These are phyloP conservation scores for Clarias magur DNA, from an alignment of 2,113 vertebrate species.

Conservation along the genomic window DNA sequence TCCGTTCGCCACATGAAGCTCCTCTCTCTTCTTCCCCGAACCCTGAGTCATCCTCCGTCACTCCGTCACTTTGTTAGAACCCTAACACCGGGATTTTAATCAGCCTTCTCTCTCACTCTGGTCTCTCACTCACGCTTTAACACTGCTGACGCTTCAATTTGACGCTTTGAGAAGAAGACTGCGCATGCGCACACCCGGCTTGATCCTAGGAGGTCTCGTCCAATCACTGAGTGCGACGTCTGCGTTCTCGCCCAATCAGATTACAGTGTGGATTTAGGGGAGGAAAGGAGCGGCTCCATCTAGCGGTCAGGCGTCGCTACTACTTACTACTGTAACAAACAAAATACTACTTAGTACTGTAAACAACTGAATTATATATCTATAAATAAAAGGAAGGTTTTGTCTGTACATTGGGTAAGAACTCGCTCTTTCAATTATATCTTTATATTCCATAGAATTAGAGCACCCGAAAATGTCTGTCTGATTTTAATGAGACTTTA, in stretches of 20 bases:
- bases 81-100: background rate
- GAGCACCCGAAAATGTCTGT: too few relatives aligned
- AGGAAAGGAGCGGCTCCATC: background rate
- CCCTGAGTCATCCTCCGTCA: conserved; percentile 70
- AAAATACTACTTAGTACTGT: conserved; percentile 10
- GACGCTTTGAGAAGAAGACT: conserved; percentile 33
- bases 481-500: too few relatives aligned
- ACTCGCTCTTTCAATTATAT: background rate
- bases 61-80: background rate
- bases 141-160: conserved; percentile 68
- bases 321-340: too few relatives aligned
- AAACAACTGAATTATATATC: background rate
- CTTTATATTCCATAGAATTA: too few relatives aligned
- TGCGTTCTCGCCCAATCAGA: conserved; percentile 32
- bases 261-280: background rate
- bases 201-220: conserved; percentile 57
- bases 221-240: conserved; percentile 76
- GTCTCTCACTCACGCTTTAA: background rate
- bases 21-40: conserved; percentile 73
- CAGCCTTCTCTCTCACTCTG: background rate
- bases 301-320: background rate
- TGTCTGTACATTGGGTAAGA: background rate
- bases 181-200: conserved; percentile 63
- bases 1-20: conserved; percentile 72
- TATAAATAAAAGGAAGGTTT: background rate